Evolutionary conservation across 2,888 invertebrate species (phyloP), one percentile per base, ranked within the genome.

Genomic region (Callimorpha dominula): DNA sequence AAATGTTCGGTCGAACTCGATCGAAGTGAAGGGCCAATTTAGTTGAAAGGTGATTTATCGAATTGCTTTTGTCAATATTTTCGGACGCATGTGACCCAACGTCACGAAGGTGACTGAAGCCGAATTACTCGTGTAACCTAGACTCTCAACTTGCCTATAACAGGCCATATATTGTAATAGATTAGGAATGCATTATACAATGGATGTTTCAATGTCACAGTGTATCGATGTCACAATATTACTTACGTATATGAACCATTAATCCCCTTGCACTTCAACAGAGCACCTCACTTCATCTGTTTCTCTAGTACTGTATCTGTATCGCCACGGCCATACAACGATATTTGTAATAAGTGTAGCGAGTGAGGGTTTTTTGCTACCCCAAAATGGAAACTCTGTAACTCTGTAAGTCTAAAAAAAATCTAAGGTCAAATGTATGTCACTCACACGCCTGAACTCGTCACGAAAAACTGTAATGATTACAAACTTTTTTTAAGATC

Each of bases 81-180:
- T 81, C 90, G 90, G 90, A 86, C 54, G 87, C 86, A 75, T 85
- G 88, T 84, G 86, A 85, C 85, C 82, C 71, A 72, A 77, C 77
- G 84, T 85, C 89, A 85, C 86, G 87, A 86, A 87, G 87, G 88
- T 87, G 85, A 87, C 83, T 83, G 73, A 86, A 89, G 85, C 91
- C 93, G 93, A 92, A 92, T 92, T 92, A 91, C 83, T 89, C 83
- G 87, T 87, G 76, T 89, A 85, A 86, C 79, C 82, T 88, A 88
- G 86, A 84, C 83, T 82, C 82, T 85, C 84, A 86, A 85, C 83
- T 83, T 84, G 85, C 86, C 86, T 81, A 84, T 14, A 40, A 54
- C 81, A 86, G 87, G 86, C 86, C 83, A 81, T 75, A 73, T 87
- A 79, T 86, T 81, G 76, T 90, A 86, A 87, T 89, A 88, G 83